Percentiles rank a stretch among this genome's conserved stretches.
Evolutionary conservation across 2,888 invertebrate species (phyloP).

Genomic region (Lepas anatifera): DNA sequence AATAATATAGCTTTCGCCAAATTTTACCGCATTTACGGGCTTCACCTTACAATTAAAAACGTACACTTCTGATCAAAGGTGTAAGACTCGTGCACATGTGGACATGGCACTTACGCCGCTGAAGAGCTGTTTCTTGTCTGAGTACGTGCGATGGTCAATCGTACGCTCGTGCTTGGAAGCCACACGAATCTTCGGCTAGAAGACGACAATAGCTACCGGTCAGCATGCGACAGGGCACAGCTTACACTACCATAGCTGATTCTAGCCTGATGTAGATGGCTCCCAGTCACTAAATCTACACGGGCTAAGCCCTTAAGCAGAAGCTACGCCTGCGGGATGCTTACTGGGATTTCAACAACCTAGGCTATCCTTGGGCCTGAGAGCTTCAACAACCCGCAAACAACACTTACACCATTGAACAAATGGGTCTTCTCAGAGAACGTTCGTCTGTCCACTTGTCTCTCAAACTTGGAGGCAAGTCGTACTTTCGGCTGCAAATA

Average conservation of each 20-base stretch:
- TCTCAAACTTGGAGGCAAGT: conserved; percentile 3
- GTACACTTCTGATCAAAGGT: too few species aligned
- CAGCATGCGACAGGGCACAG: not conserved
- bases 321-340: too few species aligned
- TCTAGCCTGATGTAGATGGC: too few species aligned
- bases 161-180: conserved; percentile 98
- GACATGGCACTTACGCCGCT: conserved; percentile 88
- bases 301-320: too few species aligned
- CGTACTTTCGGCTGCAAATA: conserved; percentile 1
- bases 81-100: too few species aligned
- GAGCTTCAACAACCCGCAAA: too few species aligned
- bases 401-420: not conserved
- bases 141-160: conserved; percentile 92
- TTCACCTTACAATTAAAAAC: too few species aligned
- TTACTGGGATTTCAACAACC: too few species aligned
- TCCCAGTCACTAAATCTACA: too few species aligned
- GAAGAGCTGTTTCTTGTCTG: conserved; percentile 90
- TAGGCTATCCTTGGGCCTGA: too few species aligned
- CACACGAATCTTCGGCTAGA: conserved; percentile 93
- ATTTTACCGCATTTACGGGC: too few species aligned
- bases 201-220: conserved; percentile 26
- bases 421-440: not conserved
- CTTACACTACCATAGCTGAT: not conserved
- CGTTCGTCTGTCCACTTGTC: not conserved
- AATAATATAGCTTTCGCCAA: too few species aligned